phyloP scores from a whole-genome alignment of 1,140 invertebrate species.

The Myzus persicae region DNA sequence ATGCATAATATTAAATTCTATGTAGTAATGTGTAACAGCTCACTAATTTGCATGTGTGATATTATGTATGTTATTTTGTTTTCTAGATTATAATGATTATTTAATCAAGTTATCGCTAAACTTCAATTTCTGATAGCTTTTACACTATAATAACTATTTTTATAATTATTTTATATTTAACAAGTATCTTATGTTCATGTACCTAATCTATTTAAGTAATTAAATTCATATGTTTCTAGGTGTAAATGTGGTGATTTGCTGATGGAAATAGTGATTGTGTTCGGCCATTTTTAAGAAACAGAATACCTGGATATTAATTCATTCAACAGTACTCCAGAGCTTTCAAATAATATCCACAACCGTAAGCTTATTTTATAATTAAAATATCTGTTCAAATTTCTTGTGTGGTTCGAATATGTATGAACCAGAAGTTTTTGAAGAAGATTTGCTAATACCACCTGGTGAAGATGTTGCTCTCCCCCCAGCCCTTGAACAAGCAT shows the following conservation, averaged over 20 bases:
- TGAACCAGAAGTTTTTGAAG: conserved; percentile 36
- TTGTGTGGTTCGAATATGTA: conserved; percentile 40
- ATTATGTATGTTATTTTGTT: not conserved
- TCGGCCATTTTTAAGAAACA: not conserved
- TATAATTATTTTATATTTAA: not conserved
- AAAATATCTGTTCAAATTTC: conserved; percentile 36
- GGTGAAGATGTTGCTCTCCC: conserved; percentile 67
- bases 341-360: conserved; percentile 35
- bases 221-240: not conserved
- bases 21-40: not conserved
- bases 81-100: conserved; percentile 29
- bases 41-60: not conserved
- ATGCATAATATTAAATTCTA: not conserved
- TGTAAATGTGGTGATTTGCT: not conserved
- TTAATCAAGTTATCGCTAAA: not conserved
- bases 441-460: conserved; percentile 12
- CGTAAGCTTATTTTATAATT: conserved; percentile 51
- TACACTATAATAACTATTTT: not conserved
- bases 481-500: conserved; percentile 84
- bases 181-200: not conserved
- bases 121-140: not conserved
- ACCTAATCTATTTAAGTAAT: conserved; percentile 36
- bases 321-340: not conserved
- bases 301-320: not conserved
- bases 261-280: not conserved